Evolutionary conservation across 2,888 invertebrate genomes (phyloP), one percentile per base, ranked within the genome.

Genomic region (Conops quadrifasciatus): DNA sequence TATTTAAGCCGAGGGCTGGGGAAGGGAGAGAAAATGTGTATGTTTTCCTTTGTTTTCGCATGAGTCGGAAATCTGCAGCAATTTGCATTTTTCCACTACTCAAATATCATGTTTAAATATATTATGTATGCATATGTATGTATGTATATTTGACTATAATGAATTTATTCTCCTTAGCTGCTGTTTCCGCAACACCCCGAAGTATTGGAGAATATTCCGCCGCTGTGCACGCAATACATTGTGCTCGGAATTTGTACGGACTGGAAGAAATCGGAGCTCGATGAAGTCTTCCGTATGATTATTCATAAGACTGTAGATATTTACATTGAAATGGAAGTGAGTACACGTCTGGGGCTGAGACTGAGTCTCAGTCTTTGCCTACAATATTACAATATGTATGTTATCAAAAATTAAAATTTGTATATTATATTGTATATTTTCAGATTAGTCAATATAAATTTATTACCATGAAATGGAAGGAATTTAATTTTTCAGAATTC

Each of bases 401-500:
- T n/a, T n/a, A n/a, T n/a, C n/a, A n/a, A n/a, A n/a, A n/a, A n/a
- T n/a, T n/a, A n/a, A n/a, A n/a, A 65, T 30, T 30, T 19, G 26
- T 28, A 2, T 26, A 5, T 47, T 26, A 24, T 68, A 47, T 24
- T 67, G 2, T 71, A 64, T 28, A 59, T 30, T 58, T 72, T 13
- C 72, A 84, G 76, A 78, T 82, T 64, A 80, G 78, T 64, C 80
- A 83, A 73, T 79, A 76, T 76, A 83, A 82, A 76, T 84, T 85
- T 75, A 82, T 81, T 73, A 80, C 77, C 66, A 79, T 85, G 68
- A 81, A 80, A 72, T 84, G 85, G 84, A 83, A 83, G 51, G 83
- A 84, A 70, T 84, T 83, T 53, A 80, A 81, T 70, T 80, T 84
- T 2, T 78, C 79, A 28, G 83, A 84, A 71, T 85, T 79, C 72